Percentiles rank a stretch among this genome's conserved stretches.
phyloP scores from a whole-genome alignment of 2,113 vertebrate genomes.

The Crotalus viridis region DNA sequence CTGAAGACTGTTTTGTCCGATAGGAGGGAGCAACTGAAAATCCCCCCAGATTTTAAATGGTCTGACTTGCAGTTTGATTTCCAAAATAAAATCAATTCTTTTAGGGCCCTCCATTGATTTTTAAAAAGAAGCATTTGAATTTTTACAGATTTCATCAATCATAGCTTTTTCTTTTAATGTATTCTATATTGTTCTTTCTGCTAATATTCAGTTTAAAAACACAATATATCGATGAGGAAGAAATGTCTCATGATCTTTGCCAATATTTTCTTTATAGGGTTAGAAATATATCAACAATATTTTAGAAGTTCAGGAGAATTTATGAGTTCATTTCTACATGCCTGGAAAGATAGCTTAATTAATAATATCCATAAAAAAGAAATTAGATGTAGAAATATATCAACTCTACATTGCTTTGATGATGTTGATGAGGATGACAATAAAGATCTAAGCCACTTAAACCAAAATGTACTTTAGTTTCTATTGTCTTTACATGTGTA shows the following conservation, averaged over 20 bases:
- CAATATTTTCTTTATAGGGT: background rate
- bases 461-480: background rate
- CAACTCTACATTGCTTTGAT: background rate
- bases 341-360: background rate
- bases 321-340: background rate
- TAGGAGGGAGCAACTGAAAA: background rate
- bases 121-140: background rate
- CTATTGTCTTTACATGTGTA: background rate
- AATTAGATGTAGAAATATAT: background rate
- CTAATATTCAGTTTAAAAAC: background rate
- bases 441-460: background rate
- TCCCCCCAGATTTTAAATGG: background rate
- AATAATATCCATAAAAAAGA: background rate
- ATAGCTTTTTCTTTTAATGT: background rate
- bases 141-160: background rate
- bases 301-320: background rate
- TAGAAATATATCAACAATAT: background rate
- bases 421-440: background rate
- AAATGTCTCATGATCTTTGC: background rate
- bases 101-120: background rate
- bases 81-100: background rate
- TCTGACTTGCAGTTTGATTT: background rate
- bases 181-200: background rate
- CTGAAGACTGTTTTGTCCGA: background rate
- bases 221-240: background rate